Evolutionary conservation across 2,888 invertebrate genomes (phyloP), one percentile per base, ranked within the genome.

Genomic region (Ecliptopera silaceata): DNA sequence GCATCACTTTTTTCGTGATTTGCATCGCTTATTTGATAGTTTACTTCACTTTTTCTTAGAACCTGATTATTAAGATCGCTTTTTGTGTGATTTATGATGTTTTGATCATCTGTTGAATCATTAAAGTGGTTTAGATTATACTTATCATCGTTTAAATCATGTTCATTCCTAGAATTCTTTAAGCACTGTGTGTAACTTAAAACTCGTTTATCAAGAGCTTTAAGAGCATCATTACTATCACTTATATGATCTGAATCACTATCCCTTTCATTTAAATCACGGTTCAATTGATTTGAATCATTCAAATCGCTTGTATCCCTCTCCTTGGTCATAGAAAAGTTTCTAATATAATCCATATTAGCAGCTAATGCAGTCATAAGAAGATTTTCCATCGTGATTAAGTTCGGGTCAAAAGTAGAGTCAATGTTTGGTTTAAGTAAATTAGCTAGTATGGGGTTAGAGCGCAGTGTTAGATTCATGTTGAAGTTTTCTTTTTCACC

Each of bases 401-500:
- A 60, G 43, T 71, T 79, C 0, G 66, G 63, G 51, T 80, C 78
- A 38, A 77, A 74, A 52, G 68, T 72, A 0, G 59, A 42, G 18
- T 70, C 74, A 20, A 66, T 66, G 0, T 69, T 71, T 2, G 68
- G 66, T 56, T 79, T 84, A 0, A 90, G 61, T 4, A 90, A 54
- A 59, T 89, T 88, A 0, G 88, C 89, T 46, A 90, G 62, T 15
- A 90, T 90, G 0, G 91, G 90, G 59, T 90, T 90, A 0, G 89
- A 80, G 61, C 73, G 79, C 0, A 88, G 55, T 5, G 81, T 88
- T 20, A 86, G 56, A 22, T 81, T 80, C 0, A 71, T 42, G 31
- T 80, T 71, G 3, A 73, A 67, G 41, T 86, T 86, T 41, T 86
- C 86, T 29, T 84, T 86, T 52, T 67, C 59, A 1, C 34, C 44